Base-by-base conservation (phyloP, 2,113 vertebrate genomes). In the Ascaphus truei region DNA sequence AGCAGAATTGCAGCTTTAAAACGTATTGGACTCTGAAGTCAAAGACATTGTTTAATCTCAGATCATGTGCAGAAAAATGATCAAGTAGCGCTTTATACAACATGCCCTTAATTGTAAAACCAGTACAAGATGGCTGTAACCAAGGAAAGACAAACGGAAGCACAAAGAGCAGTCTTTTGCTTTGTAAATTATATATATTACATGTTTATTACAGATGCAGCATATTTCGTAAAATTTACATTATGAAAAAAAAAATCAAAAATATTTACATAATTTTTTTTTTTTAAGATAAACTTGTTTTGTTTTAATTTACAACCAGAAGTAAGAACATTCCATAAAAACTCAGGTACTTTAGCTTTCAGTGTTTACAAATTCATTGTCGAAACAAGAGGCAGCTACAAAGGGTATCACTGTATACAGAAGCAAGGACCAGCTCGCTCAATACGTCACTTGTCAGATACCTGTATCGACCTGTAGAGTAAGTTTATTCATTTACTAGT, bases 401-500 rank as follows among this genome's bases (percentile, higher is more conserved):
- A 86, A 15, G 62, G 78, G 80, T 73, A 86, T 66, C 79, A 83
- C 78, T 84, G 83, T 83, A 79, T 83, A 89, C 76, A 88, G 36
- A 87, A 88, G 89, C 92, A 97, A 98, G 95, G 95, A 92, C 96
- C 95, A 97, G 96, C 96, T 98, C 87, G 96, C 97, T 88, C 82
- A 75, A 83, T 68, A 77, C 1, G 34, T 59, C 72, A 79, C 68
- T 64, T 43, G 75, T 62, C 77, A 76, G 81, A 85, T 73, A 53
- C 60, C 53, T 63, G 65, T 29, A 86, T 75, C 65, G 73, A 82
- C 73, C 79, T 72, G 74, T 73, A 80, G 75, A 83, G 81, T 81
- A 66, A 85, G 71, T 63, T 82, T 79, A 72, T 75, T 62, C 72
- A 72, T 68, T 83, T 11, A 73, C 73, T 80, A 83, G 76, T 77